Percentiles rank a stretch among this genome's conserved stretches.
Conservation (phyloP, 2,888 invertebrate genomes). For the Drosophila silvestris region DNA sequence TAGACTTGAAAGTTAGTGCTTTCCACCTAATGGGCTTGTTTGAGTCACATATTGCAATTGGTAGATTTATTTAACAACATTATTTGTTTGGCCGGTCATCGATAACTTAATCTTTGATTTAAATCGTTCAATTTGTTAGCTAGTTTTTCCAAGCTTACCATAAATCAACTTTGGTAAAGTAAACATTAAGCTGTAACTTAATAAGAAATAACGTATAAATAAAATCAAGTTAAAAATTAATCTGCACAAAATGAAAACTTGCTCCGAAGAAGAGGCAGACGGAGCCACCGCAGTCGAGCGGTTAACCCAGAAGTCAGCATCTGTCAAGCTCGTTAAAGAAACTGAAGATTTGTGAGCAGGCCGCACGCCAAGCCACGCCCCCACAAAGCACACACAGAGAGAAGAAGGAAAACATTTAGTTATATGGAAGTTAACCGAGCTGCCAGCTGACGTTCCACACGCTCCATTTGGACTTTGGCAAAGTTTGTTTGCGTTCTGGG, state of each 20-base stretch:
- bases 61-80: neutral
- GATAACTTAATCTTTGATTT: neutral
- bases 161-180: neutral
- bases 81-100: neutral
- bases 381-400: conserved; percentile 7
- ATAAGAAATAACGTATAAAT: conserved; percentile 7
- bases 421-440: conserved; percentile 33
- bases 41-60: neutral
- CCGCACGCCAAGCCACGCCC: conserved; percentile 33
- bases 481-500: conserved; percentile 60
- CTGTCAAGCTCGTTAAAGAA: conserved; percentile 61
- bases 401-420: conserved; percentile 14
- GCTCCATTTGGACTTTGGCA: conserved; percentile 71
- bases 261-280: neutral
- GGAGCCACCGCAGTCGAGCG: conserved; percentile 17
- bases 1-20: conserved; percentile 5
- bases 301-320: conserved; percentile 62
- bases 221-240: conserved; percentile 34
- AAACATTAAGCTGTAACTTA: neutral
- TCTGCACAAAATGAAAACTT: conserved; percentile 37
- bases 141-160: neutral
- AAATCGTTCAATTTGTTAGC: neutral
- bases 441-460: conserved; percentile 71
- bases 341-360: conserved; percentile 33
- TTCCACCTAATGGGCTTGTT: neutral